Evolutionary conservation across 37 sponge, comb jelly and placozoan genomes (phyloP).

Genomic region (Lycopodina hypogea): DNA sequence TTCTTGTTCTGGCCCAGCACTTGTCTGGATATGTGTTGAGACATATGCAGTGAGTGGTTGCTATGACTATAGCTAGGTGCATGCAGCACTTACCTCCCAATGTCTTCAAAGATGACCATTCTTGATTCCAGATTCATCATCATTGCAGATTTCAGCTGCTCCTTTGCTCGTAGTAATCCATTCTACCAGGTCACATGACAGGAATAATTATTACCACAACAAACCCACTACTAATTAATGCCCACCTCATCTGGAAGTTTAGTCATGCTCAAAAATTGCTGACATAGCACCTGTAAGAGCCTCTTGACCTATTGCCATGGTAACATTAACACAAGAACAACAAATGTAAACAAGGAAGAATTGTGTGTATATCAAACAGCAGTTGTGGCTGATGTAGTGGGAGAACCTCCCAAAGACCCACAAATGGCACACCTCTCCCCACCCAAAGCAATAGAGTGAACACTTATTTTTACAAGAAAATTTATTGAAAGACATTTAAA

Average conservation of each 20-base stretch:
- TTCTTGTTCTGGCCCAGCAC: constrained; percentile 41
- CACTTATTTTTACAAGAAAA: too few relatives aligned
- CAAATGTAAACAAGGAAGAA: too few relatives aligned
- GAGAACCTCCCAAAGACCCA: too few relatives aligned
- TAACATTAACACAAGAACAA: too few relatives aligned
- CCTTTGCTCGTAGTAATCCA: constrained; percentile 83
- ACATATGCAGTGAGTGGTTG: neutral
- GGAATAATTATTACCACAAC: neutral
- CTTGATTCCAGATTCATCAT: constrained; percentile 96
- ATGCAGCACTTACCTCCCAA: constrained; percentile 66
- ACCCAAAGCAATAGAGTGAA: too few relatives aligned
- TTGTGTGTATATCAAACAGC: too few relatives aligned
- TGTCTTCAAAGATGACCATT: constrained; percentile 84
- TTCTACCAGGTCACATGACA: constrained; percentile 40
- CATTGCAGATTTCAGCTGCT: constrained; percentile 85
- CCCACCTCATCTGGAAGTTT: constrained; percentile 45
- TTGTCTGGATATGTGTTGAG: constrained; percentile 57
- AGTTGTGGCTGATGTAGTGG: too few relatives aligned
- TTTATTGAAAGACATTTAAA: too few relatives aligned
- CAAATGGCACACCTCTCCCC: too few relatives aligned
- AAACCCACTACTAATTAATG: neutral
- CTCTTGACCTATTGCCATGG: constrained; percentile 18
- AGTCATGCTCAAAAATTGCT: constrained; percentile 72
- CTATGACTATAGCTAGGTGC: constrained; percentile 11
- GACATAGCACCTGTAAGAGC: constrained; percentile 67